Percentiles rank a stretch among this genome's conserved stretches.
Evolutionary conservation across 2,888 invertebrate species (phyloP).

Genomic region (Sthenelais limicola): DNA sequence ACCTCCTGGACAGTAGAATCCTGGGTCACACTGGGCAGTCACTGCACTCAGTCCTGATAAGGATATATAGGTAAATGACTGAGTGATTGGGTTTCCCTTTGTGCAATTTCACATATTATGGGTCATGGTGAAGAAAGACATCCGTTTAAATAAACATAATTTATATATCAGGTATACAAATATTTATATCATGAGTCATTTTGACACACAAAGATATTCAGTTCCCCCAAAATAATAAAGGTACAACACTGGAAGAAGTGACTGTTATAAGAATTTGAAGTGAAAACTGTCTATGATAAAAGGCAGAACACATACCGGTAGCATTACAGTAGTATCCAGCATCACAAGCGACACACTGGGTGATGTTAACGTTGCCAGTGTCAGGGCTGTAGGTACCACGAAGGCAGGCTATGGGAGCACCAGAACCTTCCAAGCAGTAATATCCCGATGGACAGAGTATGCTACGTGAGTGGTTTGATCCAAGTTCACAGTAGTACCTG

Average conservation of each 20-base stretch:
- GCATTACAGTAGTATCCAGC: slow-evolving; percentile 69
- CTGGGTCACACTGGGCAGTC: slow-evolving; percentile 64
- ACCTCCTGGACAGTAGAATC: slow-evolving; percentile 69
- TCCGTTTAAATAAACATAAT: no score
- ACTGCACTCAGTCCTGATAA: slow-evolving; percentile 62
- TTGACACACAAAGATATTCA: no score
- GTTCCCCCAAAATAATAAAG: no score
- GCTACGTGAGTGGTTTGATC: slow-evolving; percentile 59
- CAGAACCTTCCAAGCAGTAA: slow-evolving; percentile 62
- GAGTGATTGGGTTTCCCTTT: no score
- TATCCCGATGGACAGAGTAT: slow-evolving; percentile 61
- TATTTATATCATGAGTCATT: no score
- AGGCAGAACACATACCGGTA: slow-evolving; percentile 57
- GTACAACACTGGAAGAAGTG: no score
- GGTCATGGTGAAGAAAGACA: no score
- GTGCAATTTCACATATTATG: no score
- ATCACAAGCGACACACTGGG: slow-evolving; percentile 63
- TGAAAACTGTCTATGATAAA: no score
- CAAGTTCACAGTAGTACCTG: slow-evolving; percentile 66
- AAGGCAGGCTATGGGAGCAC: slow-evolving; percentile 60
- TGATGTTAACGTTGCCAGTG: slow-evolving; percentile 56
- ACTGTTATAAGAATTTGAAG: no score
- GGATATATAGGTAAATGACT: no score
- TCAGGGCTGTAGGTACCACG: slow-evolving; percentile 62
- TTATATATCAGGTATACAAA: no score